Percentiles rank a stretch among this genome's conserved stretches.
These are phyloP conservation scores for Pachycephus smyrnensis DNA, from an alignment of 2,888 invertebrate species.

Conservation along the genomic window DNA sequence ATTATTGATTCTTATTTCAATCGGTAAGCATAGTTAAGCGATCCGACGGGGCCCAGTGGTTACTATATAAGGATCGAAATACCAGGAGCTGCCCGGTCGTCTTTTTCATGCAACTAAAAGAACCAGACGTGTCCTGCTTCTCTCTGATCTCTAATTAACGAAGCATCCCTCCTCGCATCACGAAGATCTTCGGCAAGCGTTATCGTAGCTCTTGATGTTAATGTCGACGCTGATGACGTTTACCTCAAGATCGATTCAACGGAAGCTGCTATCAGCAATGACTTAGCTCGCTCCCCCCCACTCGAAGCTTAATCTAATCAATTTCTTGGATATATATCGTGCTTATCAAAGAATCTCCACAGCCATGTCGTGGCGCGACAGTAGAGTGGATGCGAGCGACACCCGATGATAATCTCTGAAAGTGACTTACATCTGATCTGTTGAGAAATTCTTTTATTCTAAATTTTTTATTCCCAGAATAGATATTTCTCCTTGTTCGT, in stretches of 20 bases:
- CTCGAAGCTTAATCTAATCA: constrained; percentile 11
- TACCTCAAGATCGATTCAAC: neutral
- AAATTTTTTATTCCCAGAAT: neutral
- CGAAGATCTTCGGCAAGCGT: neutral
- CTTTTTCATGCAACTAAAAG: neutral
- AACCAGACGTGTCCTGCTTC: neutral
- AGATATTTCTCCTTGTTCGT: neutral
- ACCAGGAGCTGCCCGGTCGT: neutral
- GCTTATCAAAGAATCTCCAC: constrained; percentile 13
- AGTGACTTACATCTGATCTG: neutral
- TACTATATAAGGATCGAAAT: neutral
- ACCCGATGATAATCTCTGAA: neutral
- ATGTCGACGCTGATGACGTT: neutral
- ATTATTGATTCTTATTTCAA: neutral
- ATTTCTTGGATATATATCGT: constrained; percentile 5
- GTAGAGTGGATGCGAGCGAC: neutral
- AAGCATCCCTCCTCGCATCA: neutral
- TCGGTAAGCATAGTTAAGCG: neutral
- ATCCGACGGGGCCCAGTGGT: neutral
- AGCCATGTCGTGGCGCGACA: neutral
- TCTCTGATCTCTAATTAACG: neutral
- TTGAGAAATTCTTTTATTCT: neutral
- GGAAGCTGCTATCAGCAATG: neutral
- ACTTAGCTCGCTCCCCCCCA: neutral
- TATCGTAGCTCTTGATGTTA: neutral